Percentiles rank a stretch among this genome's conserved stretches.
These are phyloP conservation scores for Trididemnum clinides DNA, from an alignment of 23 tunicate species.

Conservation along the genomic window DNA sequence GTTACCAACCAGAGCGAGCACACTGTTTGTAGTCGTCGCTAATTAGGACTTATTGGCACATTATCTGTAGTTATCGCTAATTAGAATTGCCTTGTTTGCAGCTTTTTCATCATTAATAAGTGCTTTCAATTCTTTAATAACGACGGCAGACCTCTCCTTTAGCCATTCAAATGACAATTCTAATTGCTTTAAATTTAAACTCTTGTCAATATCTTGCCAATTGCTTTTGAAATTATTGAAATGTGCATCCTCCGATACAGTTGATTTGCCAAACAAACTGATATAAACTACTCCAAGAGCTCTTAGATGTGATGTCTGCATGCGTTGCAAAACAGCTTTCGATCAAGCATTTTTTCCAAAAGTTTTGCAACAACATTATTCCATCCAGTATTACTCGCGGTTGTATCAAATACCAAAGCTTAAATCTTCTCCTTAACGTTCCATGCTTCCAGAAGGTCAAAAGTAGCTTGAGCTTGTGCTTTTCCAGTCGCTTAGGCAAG, in stretches of 20 bases:
- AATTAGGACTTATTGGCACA: no score
- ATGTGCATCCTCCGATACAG: neutral
- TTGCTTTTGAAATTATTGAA: neutral
- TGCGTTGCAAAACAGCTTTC: neutral
- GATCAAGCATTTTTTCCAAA: neutral
- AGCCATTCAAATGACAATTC: neutral
- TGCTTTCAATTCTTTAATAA: neutral
- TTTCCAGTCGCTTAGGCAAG: neutral
- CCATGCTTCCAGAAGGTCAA: neutral
- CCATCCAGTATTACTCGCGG: neutral
- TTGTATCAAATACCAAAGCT: neutral
- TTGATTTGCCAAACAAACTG: neutral
- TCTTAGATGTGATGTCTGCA: no score
- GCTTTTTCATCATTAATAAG: no score
- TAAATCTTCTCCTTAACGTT: neutral
- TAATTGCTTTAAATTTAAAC: neutral
- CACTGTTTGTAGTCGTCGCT: no score
- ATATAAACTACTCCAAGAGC: no score
- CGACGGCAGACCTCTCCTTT: neutral
- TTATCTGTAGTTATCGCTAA: no score
- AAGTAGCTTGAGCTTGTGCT: neutral
- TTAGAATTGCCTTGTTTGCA: no score
- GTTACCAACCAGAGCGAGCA: neutral
- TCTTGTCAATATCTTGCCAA: neutral
- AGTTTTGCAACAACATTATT: neutral